phyloP scores from a whole-genome alignment of 92 coral and sea anemone species.

The Hydrozoanthus gracilis region DNA sequence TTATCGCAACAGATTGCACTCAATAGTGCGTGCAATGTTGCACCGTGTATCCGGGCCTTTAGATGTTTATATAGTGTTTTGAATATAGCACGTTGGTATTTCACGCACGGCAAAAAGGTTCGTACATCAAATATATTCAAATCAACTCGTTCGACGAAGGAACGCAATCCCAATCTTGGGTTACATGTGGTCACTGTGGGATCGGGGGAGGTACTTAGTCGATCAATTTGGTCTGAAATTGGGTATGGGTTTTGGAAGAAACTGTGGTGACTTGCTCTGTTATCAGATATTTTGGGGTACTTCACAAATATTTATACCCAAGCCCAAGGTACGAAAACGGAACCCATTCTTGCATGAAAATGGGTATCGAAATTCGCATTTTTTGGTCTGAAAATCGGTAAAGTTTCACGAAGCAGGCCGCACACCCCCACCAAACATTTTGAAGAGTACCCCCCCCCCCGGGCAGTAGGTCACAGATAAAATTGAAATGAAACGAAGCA shows the following conservation, averaged over 20 bases:
- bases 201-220: background rate
- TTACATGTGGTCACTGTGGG: background rate
- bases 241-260: slow-evolving; percentile 40
- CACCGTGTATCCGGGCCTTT: background rate
- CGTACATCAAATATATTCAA: slow-evolving; percentile 10
- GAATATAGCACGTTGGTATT: slow-evolving; percentile 15
- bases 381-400: slow-evolving; percentile 38
- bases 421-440: slow-evolving; percentile 34
- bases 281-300: slow-evolving; percentile 22
- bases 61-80: background rate
- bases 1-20: too few relatives aligned
- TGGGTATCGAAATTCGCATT: slow-evolving; percentile 30
- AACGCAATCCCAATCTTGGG: background rate
- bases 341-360: slow-evolving; percentile 10
- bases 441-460: slow-evolving; percentile 11
- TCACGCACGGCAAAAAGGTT: background rate
- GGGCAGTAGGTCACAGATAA: background rate
- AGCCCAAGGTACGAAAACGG: slow-evolving; percentile 18
- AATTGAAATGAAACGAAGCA: background rate
- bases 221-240: slow-evolving; percentile 36
- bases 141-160: slow-evolving; percentile 9
- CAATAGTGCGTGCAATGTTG: background rate
- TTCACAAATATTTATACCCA: slow-evolving; percentile 4
- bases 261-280: slow-evolving; percentile 25
- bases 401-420: slow-evolving; percentile 41